phyloP scores from a whole-genome alignment of 2,888 invertebrate genomes.

The Nemurella pictetii region DNA sequence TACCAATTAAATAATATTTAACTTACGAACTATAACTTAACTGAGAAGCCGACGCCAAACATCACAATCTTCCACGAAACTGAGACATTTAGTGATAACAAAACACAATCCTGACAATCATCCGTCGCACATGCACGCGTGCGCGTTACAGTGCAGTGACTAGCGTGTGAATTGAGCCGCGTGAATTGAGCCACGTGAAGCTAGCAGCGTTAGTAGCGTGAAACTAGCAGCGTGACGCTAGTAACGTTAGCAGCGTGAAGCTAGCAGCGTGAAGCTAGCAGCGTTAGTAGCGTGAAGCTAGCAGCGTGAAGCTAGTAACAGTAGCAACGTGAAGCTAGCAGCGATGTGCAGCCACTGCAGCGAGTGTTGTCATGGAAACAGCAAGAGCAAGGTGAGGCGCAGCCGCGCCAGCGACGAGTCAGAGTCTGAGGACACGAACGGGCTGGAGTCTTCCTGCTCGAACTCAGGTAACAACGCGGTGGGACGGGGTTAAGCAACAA shows the following conservation, averaged over 20 bases:
- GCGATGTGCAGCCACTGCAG: constrained; percentile 56
- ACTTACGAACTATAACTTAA: not conserved
- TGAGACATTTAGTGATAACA: not conserved
- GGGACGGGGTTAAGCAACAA: not conserved
- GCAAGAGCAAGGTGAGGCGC: constrained; percentile 47
- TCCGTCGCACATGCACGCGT: not conserved
- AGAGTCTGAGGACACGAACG: constrained; percentile 43
- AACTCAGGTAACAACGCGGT: constrained; percentile 48
- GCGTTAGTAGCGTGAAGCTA: constrained; percentile 10
- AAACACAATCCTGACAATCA: not conserved
- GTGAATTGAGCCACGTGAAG: too few relatives aligned
- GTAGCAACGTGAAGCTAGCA: not conserved
- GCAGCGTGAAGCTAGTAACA: too few relatives aligned
- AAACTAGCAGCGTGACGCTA: too few relatives aligned
- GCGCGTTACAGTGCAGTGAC: not conserved
- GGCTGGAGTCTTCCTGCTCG: constrained; percentile 39
- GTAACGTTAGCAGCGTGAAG: too few relatives aligned
- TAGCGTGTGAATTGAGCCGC: not conserved
- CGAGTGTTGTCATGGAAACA: constrained; percentile 52
- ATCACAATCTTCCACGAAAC: not conserved
- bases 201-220: too few relatives aligned
- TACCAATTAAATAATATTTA: not conserved
- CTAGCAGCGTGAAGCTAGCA: not conserved
- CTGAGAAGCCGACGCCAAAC: not conserved
- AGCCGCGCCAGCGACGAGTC: constrained; percentile 49